Base-by-base conservation (phyloP, 2,888 invertebrate genomes). In the Amphipoea oculea region DNA sequence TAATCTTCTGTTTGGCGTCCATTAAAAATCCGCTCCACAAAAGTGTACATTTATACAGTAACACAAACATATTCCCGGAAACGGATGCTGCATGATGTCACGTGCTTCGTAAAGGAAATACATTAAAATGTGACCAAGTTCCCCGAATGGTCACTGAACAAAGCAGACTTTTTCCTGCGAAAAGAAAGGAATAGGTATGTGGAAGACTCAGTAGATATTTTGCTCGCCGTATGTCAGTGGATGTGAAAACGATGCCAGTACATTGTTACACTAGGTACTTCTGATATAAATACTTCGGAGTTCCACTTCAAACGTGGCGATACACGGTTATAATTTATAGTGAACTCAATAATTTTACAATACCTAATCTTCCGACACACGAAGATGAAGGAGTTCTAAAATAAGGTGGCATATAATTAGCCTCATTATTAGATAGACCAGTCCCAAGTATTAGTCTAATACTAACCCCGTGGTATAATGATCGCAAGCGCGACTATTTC, bases 241-340 rank as follows among this genome's bases (percentile, higher is more conserved):
- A 20, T 36, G 2, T 57, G 23, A 23, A 57, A 70, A 29, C 0
- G 48, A 40, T 36, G 79, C 40, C 40, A 79, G 51, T 78, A 65
- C 17, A 57, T 29, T 57, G 36, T 57, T 40, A 29, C 23, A 48
- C n/a, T 54, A 23, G 23, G 57, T 70, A 79, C 17, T 79, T 57
- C 48, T 42, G 72, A 73, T 73, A 76, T 76, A 60, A 73, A 82
- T 82, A 76, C 36, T 60, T 65, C 42, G 1, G 20, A 80, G 48
- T 48, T 80, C 54, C 57, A 82, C 60, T 76, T 76, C 57, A 69
- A 76, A 73, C 4, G 36, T 48, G 0, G 29, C 5, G 12, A 48
- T 73, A 57, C 11, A 73, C 54, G 54, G 62, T 17, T 40, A 23
- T 14, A 69, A 42, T 69, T n/a, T 45, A 67, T 5, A 68, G 20